Conservation (phyloP, 1,140 invertebrate genomes). For the Harpegnathos saltator region DNA sequence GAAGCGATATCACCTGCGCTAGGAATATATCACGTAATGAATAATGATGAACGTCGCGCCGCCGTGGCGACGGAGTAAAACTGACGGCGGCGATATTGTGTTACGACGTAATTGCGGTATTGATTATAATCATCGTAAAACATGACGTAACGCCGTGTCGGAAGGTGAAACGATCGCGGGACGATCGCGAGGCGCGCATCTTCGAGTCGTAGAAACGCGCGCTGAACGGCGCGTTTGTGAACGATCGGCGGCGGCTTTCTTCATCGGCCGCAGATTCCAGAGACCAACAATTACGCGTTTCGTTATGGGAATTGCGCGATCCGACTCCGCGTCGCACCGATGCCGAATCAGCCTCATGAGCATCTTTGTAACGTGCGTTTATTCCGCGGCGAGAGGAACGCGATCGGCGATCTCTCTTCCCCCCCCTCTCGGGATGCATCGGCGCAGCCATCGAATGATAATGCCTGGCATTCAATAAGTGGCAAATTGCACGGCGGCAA, state of each 20-base stretch:
- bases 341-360: constrained; percentile 34
- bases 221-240: too few relatives aligned
- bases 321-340: constrained; percentile 39
- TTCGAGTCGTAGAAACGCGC: too few relatives aligned
- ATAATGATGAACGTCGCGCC: background rate
- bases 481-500: constrained; percentile 62
- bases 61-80: too few relatives aligned
- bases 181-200: too few relatives aligned
- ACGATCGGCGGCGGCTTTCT: too few relatives aligned
- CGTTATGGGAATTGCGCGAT: constrained; percentile 14
- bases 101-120: too few relatives aligned
- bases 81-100: too few relatives aligned
- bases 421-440: constrained; percentile 13
- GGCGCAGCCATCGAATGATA: constrained; percentile 51
- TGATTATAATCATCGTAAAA: too few relatives aligned
- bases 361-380: constrained; percentile 48
- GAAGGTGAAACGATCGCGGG: too few relatives aligned
- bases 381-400: constrained; percentile 38
- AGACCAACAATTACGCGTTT: constrained; percentile 11
- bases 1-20: background rate
- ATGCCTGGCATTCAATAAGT: constrained; percentile 38
- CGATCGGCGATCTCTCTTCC: constrained; percentile 22
- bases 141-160: too few relatives aligned
- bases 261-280: background rate
- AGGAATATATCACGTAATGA: background rate